Evolutionary conservation across 2,113 vertebrate species (phyloP), one percentile per base, ranked within the genome.

Genomic region (Varanus salvator): DNA sequence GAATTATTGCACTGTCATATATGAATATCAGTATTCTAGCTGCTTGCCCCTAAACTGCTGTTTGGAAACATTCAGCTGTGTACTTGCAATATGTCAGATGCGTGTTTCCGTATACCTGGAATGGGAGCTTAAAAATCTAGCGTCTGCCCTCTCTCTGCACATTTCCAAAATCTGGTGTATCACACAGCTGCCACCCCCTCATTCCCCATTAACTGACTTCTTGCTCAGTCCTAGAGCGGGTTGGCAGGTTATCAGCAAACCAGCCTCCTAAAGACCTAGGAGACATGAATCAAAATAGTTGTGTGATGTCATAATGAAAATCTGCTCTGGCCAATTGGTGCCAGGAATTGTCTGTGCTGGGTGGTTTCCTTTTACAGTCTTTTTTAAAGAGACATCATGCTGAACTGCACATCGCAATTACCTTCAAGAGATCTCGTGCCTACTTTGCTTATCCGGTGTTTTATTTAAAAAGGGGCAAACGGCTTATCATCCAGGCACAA

Each of bases 361-460:
- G 95, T 94, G 97, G 97, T 98, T 98, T 98, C 98, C 97, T 98
- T 98, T 98, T 99, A 98, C 98, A 98, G 98, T 95, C 98, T 97
- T 98, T 98, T 98, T 85, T 98, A 97, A 97, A 98, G 98, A 97
- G 97, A 97, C 97, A 94, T 97, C 98, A 90, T 94, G 97, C 98
- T 80, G 87, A 96, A 96, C 97, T 94, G 97, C 98, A 98, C 98
- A 97, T 97, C 97, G 97, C 95, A 89, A 84, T 91, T 93, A 88
- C 90, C 93, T 93, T 92, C 94, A 23, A 52, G 94, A 91, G 80
- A 82, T 76, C 94, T 85, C 17, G 92, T 29, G 91, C 93, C 38
- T 90, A 77, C 89, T 86, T 91, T 50, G 80, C 94, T 64, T 44
- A 54, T 84, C 91, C 93, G 86, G 91, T 69, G 21, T 72, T 94